phyloP scores from a whole-genome alignment of 37 sponge, comb jelly and placozoan species.

The Eunapius fragilis region DNA sequence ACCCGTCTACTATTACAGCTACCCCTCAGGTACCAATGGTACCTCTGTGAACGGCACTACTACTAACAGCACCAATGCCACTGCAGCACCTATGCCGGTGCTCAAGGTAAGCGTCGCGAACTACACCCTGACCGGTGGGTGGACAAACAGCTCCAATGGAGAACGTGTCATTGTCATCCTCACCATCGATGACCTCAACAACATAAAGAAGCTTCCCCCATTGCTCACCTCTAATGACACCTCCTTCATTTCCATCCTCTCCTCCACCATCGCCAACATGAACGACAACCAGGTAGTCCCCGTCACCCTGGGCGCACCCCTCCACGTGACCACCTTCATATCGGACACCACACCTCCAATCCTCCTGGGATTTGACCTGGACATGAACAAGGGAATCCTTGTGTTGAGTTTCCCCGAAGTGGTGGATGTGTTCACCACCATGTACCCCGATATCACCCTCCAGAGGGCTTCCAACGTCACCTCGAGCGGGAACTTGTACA shows the following conservation, averaged over 20 bases:
- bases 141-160: conserved; percentile 80
- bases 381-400: conserved; percentile 83
- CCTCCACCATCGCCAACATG: conserved; percentile 76
- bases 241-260: conserved; percentile 60
- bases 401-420: conserved; percentile 80
- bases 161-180: conserved; percentile 55
- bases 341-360: conserved; percentile 83
- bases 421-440: conserved; percentile 74
- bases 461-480: conserved; percentile 76
- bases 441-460: conserved; percentile 77
- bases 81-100: neutral
- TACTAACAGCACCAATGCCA: conserved; percentile 4
- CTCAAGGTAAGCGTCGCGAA: neutral
- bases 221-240: conserved; percentile 54
- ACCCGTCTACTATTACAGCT: neutral
- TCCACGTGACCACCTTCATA: conserved; percentile 55
- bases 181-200: conserved; percentile 81
- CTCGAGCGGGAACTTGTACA: conserved; percentile 43
- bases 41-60: conserved; percentile 19
- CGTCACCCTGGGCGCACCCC: conserved; percentile 32
- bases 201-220: conserved; percentile 56
- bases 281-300: conserved; percentile 53
- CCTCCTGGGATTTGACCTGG: conserved; percentile 78
- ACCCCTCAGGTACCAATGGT: neutral
- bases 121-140: conserved; percentile 77